Evolutionary conservation across 2,888 invertebrate genomes (phyloP), one percentile per base, ranked within the genome.

Genomic region (Philopedon plagiatum): DNA sequence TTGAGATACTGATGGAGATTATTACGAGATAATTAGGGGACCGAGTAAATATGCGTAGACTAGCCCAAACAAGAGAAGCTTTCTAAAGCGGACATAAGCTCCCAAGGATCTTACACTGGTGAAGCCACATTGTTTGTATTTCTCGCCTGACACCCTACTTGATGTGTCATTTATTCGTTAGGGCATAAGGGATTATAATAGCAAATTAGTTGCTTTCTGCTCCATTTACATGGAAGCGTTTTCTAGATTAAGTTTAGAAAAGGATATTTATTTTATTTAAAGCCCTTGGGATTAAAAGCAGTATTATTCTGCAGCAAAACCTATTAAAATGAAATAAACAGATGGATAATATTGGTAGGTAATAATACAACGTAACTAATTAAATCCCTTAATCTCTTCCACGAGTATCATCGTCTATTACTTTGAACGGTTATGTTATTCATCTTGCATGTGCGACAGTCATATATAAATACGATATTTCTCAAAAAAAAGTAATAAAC

Each of bases 11-110:
- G 46, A 19, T 19, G 5, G 18, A 19, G 44, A 44, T 44, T 44
- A 44, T 19, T 44, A 21, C 1, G 21, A n/a, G 46, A 46, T 46
- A n/a, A 46, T 11, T 23, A 46, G n/a, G 46, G 46, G 21, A 46
- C 46, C 19, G 5, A 46, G n/a, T 46, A 46, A 46, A 46, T 19
- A 46, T 23, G 11, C 9, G n/a, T 19, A 46, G 46, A 46, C 46
- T 46, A 5, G 23, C 15, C 51, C 15, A 15, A 54, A 54, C 29
- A 54, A 54, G 34, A 15, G 13, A 21, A 57, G 34, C 37, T 37
- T n/a, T 51, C 15, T 37, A 63, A 63, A 54, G 51, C 63, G 39
- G 54, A 39, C 63, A 23, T 54, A 63, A 63, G 63, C 63, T 63
- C 46, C 37, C 26, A 49, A 49, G 18, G 39, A 63, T 49, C 51